Evolutionary conservation across 64 coral and sea anemone species (phyloP).

Genomic region (Exaiptasia diaphana): DNA sequence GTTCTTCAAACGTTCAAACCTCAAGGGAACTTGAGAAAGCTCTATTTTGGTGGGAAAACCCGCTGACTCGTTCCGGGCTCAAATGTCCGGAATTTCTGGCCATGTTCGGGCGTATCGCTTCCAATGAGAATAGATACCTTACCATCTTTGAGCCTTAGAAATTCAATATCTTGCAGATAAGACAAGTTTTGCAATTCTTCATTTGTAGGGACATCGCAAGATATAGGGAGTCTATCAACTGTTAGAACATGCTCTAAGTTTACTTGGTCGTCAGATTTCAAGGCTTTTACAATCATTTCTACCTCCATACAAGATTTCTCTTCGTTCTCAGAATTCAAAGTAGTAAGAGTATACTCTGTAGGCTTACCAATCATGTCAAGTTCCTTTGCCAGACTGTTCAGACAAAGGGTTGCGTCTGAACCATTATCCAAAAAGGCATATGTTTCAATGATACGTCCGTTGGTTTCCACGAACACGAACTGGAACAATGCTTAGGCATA

Average conservation of each 20-base stretch:
- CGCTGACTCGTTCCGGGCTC: too few species aligned
- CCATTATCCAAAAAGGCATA: slow-evolving; percentile 31
- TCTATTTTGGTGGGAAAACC: too few species aligned
- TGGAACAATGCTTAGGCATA: not conserved
- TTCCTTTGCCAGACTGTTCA: slow-evolving; percentile 9
- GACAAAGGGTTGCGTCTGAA: slow-evolving; percentile 24
- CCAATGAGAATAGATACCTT: slow-evolving; percentile 27
- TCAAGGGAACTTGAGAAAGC: too few species aligned
- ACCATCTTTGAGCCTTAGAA: not conserved
- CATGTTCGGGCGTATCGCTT: slow-evolving; percentile 33
- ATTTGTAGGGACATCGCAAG: not conserved
- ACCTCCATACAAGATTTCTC: too few species aligned
- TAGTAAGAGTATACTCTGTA: not conserved
- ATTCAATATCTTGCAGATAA: slow-evolving; percentile 24
- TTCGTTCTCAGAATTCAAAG: not conserved
- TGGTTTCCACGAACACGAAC: not conserved
- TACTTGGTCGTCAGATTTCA: not conserved
- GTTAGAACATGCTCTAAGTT: slow-evolving; percentile 1
- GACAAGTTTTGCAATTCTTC: not conserved
- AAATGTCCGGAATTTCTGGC: too few species aligned
- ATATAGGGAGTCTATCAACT: not conserved
- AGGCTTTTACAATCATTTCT: not conserved
- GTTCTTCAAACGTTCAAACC: too few species aligned
- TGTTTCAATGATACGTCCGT: not conserved
- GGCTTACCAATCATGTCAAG: not conserved